Conservation (phyloP, 2,113 vertebrate species). For the Mus pahari region DNA sequence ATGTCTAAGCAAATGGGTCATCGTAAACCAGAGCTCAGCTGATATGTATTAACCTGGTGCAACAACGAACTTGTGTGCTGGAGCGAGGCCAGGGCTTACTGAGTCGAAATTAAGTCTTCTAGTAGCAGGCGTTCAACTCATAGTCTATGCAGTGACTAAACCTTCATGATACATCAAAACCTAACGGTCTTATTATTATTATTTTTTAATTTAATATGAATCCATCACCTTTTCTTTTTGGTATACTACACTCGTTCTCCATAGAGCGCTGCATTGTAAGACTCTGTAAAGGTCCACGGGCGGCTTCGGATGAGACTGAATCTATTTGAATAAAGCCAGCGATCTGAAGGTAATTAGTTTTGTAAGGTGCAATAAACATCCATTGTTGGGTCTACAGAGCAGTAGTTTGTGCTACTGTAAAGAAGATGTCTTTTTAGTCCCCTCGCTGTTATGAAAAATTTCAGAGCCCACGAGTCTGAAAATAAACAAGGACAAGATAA, state of each 20-base stretch:
- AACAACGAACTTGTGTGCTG: not conserved
- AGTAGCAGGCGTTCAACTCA: not conserved
- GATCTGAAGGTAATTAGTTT: slow-evolving; percentile 87
- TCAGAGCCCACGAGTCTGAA: slow-evolving; percentile 82
- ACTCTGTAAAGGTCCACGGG: slow-evolving; percentile 71
- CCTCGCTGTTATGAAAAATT: slow-evolving; percentile 81
- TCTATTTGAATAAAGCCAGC: slow-evolving; percentile 83
- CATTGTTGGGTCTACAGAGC: slow-evolving; percentile 85
- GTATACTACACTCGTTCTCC: slow-evolving; percentile 37
- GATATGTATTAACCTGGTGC: not conserved
- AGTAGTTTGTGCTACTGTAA: slow-evolving; percentile 83
- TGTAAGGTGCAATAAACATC: slow-evolving; percentile 83
- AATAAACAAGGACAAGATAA: slow-evolving; percentile 87
- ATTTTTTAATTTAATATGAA: slow-evolving; percentile 46
- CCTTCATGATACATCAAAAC: slow-evolving; percentile 14
- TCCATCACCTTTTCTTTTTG: not conserved
- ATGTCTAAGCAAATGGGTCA: slow-evolving; percentile 54
- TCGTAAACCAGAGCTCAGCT: not conserved
- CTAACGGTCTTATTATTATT: not conserved
- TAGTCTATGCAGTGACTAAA: slow-evolving; percentile 62
- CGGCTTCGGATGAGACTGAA: slow-evolving; percentile 80
- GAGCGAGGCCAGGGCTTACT: not conserved
- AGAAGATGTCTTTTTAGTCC: slow-evolving; percentile 84
- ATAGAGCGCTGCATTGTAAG: slow-evolving; percentile 31
- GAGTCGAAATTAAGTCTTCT: slow-evolving; percentile 35